Evolutionary conservation across 2,113 vertebrate species (phyloP).

Genomic region (Ctenodactylus gundi): DNA sequence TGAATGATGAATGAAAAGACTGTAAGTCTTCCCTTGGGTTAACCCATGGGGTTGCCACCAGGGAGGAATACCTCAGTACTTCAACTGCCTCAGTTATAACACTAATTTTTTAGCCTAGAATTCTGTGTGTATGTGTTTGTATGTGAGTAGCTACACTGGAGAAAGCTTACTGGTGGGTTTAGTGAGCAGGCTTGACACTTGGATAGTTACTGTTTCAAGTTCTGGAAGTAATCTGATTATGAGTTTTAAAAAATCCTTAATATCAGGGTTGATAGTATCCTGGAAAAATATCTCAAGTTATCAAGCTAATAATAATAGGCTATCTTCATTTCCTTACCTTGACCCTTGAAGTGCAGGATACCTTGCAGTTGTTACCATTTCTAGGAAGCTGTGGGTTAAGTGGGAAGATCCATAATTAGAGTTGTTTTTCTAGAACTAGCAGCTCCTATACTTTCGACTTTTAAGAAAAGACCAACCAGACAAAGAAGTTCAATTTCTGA

Average conservation of each 20-base stretch:
- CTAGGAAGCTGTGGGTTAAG: not conserved
- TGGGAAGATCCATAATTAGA: not conserved
- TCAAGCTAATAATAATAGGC: not conserved
- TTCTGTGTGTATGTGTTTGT: not conserved
- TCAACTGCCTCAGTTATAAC: not conserved
- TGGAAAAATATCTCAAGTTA: not conserved
- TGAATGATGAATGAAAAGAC: not conserved
- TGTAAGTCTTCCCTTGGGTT: not conserved
- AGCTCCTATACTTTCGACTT: slow-evolving; percentile 20
- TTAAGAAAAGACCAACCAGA: not conserved
- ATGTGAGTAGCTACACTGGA: not conserved
- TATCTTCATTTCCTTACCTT: not conserved
- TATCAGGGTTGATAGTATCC: not conserved
- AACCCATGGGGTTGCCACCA: not conserved
- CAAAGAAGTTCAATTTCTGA: slow-evolving; percentile 32
- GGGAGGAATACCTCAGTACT: not conserved
- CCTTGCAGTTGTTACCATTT: not conserved
- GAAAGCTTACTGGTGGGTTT: not conserved
- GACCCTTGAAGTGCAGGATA: not conserved
- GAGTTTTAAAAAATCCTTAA: slow-evolving; percentile 15
- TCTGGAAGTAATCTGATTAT: slow-evolving; percentile 18
- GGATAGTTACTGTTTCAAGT: slow-evolving; percentile 1
- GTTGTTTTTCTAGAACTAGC: not conserved
- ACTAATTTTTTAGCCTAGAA: not conserved
- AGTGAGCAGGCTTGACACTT: not conserved